Percentiles rank a stretch among this genome's conserved stretches.
These are phyloP conservation scores for Hydropsyche tenuis DNA, from an alignment of 1,140 invertebrate species.

Conservation along the genomic window DNA sequence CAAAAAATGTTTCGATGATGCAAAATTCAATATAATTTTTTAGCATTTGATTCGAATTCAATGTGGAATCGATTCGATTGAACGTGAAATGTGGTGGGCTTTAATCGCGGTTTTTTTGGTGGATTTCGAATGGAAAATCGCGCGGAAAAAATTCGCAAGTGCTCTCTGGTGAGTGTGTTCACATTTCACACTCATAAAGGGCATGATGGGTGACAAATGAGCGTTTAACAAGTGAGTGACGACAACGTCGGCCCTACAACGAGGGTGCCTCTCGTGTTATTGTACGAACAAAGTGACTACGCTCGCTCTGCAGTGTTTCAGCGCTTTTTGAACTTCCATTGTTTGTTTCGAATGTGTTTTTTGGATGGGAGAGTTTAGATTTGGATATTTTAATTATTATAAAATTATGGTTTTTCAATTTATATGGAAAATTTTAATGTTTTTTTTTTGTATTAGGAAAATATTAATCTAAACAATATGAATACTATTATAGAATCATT, in stretches of 20 bases:
- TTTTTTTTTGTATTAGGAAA: not conserved
- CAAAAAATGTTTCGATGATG: too few species aligned
- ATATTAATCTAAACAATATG: not conserved
- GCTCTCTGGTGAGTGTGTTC: too few species aligned
- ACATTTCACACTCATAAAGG: conserved; percentile 30
- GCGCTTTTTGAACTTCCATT: not conserved
- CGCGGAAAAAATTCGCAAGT: too few species aligned
- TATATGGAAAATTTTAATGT: not conserved
- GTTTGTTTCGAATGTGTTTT: too few species aligned
- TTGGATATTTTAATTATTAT: not conserved
- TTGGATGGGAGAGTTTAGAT: too few species aligned
- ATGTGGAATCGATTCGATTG: too few species aligned
- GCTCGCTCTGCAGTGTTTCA: not conserved
- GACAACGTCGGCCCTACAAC: conserved; percentile 2
- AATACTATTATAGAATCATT: not conserved
- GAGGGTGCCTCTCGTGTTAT: conserved; percentile 1
- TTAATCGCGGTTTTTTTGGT: too few species aligned
- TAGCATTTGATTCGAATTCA: too few species aligned
- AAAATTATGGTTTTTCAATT: not conserved
- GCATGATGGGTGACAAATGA: conserved; percentile 37
- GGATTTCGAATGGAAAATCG: too few species aligned
- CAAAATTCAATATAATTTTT: too few species aligned
- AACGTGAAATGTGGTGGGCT: too few species aligned
- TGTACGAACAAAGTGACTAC: conserved; percentile 1
- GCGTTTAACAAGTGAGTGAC: conserved; percentile 41